These are phyloP conservation scores for Aplysia californica DNA, from an alignment of 1,140 invertebrate species.

Conservation along the genomic window DNA sequence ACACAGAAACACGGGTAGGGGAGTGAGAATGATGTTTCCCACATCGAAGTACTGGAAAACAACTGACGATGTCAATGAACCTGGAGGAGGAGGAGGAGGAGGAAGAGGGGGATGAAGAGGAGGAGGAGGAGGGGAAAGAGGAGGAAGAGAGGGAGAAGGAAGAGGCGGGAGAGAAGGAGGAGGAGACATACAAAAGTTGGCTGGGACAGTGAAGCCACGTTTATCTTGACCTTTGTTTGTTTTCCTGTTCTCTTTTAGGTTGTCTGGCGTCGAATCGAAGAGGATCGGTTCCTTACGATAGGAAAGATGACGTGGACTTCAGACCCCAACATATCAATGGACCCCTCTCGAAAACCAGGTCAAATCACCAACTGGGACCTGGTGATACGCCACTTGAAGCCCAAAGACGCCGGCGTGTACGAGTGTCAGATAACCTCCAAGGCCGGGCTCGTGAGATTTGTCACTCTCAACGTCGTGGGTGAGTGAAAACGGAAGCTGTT, in stretches of 20 bases:
- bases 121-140: too few species aligned
- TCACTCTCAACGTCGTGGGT: slow-evolving; percentile 39
- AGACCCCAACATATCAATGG: slow-evolving; percentile 34
- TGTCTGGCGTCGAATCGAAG: slow-evolving; percentile 31
- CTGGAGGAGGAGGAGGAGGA: too few species aligned
- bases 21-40: too few species aligned
- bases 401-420: slow-evolving; percentile 29
- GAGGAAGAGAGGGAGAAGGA: too few species aligned
- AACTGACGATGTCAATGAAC: too few species aligned
- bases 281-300: slow-evolving; percentile 38
- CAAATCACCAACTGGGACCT: slow-evolving; percentile 34
- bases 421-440: slow-evolving; percentile 40
- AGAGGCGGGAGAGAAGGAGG: too few species aligned
- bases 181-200: too few species aligned
- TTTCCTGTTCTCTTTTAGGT: slow-evolving; percentile 29
- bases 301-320: slow-evolving; percentile 37
- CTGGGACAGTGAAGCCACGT: too few species aligned
- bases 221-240: too few species aligned
- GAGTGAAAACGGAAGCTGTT: background rate
- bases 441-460: slow-evolving; percentile 11
- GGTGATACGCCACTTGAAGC: slow-evolving; percentile 29
- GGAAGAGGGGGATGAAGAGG: too few species aligned
- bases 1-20: too few species aligned
- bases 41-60: too few species aligned
- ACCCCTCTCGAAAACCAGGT: slow-evolving; percentile 9